Conservation (phyloP, 2,797 vertebrate genomes). For the Enteromius trimaculatus region DNA sequence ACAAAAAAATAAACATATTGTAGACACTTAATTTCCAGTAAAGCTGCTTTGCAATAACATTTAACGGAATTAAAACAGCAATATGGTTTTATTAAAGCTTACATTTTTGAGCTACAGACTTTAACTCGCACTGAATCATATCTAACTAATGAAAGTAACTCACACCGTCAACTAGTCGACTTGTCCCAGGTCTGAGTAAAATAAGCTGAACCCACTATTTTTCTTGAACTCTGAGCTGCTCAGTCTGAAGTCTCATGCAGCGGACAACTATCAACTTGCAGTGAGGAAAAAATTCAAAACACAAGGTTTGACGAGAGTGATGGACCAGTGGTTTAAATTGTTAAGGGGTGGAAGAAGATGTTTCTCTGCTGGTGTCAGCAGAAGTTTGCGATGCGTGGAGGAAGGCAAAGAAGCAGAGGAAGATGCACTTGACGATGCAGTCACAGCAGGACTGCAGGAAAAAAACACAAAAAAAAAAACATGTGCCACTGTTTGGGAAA, state of each 20-base stretch:
- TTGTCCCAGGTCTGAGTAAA: background rate
- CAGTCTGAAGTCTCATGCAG: constrained; percentile 11
- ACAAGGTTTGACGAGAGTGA: constrained; percentile 44
- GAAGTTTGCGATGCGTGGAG: constrained; percentile 43
- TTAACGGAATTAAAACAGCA: background rate
- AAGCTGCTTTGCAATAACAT: too few relatives aligned
- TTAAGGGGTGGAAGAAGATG: constrained; percentile 33
- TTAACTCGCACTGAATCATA: background rate
- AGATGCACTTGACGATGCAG: constrained; percentile 37
- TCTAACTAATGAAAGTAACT: background rate
- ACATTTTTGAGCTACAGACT: background rate
- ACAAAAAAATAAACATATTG: too few relatives aligned
- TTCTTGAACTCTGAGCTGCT: background rate
- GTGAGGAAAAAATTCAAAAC: constrained; percentile 30
- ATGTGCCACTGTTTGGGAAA: constrained; percentile 43
- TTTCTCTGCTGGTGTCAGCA: constrained; percentile 51
- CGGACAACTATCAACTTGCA: constrained; percentile 24
- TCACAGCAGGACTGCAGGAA: background rate
- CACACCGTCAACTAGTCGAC: constrained; percentile 7
- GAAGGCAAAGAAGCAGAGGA: constrained; percentile 33
- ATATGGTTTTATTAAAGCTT: background rate
- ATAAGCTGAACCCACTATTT: constrained; percentile 27
- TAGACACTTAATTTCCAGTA: too few relatives aligned
- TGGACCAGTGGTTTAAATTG: constrained; percentile 37
- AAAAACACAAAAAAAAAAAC: background rate